phyloP scores from a whole-genome alignment of 2,113 vertebrate species.

The Toxotes chatareus region DNA sequence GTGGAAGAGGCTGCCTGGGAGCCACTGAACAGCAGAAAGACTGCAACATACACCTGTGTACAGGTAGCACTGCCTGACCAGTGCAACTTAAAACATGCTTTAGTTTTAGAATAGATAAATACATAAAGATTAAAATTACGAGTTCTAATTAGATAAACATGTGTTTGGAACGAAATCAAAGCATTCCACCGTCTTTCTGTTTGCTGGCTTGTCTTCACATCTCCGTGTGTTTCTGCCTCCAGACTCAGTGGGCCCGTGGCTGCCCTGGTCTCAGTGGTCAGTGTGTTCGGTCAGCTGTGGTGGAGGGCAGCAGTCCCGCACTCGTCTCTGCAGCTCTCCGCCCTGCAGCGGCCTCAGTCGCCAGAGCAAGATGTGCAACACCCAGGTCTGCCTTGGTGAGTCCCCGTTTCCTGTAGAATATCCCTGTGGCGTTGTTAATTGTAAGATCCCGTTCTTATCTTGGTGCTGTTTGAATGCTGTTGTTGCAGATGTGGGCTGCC shows the following conservation, averaged over 20 bases:
- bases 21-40: slow-evolving; percentile 78
- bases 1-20: slow-evolving; percentile 85
- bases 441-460: neutral
- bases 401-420: neutral
- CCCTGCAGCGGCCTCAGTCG: slow-evolving; percentile 72
- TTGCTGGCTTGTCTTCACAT: neutral
- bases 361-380: slow-evolving; percentile 87
- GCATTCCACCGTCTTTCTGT: neutral
- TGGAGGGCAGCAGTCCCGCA: slow-evolving; percentile 81
- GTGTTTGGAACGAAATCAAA: neutral
- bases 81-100: no score
- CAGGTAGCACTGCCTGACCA: slow-evolving; percentile 67
- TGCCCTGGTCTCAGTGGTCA: slow-evolving; percentile 82
- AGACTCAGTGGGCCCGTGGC: slow-evolving; percentile 77
- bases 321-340: slow-evolving; percentile 65
- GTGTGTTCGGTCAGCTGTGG: slow-evolving; percentile 78
- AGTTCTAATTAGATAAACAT: no score
- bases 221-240: neutral
- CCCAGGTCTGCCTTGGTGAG: slow-evolving; percentile 87
- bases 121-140: no score
- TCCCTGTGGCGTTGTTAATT: neutral
- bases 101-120: no score
- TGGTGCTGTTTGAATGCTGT: neutral
- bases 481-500: slow-evolving; percentile 89
- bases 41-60: slow-evolving; percentile 84